These are phyloP conservation scores for Apaloderma vittatum DNA, from an alignment of 2,113 vertebrate species.

Conservation along the genomic window DNA sequence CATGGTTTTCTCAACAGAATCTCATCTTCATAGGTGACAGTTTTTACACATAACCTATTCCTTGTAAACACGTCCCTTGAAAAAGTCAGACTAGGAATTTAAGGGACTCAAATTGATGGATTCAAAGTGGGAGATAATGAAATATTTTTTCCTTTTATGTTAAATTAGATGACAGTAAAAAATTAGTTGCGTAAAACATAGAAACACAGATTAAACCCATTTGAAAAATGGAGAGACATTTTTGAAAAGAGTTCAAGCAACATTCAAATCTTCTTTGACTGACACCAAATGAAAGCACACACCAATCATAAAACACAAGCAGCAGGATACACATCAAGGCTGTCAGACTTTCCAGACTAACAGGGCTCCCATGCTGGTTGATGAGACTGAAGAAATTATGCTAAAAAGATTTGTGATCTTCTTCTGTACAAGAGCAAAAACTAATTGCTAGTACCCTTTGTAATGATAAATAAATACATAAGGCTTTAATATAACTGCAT, in stretches of 20 bases:
- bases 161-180: conserved; percentile 42
- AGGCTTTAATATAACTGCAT: neutral
- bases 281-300: neutral
- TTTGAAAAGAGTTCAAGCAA: conserved; percentile 3
- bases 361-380: conserved; percentile 8
- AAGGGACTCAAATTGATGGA: neutral
- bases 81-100: neutral
- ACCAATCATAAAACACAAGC: conserved; percentile 11
- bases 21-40: neutral
- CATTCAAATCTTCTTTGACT: neutral
- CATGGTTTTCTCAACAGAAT: neutral
- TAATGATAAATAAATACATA: neutral
- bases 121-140: neutral
- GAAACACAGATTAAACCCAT: neutral
- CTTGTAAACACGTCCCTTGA: neutral
- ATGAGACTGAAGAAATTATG: neutral
- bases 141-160: conserved; percentile 20
- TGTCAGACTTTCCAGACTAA: conserved; percentile 6
- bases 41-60: neutral
- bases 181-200: neutral
- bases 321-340: conserved; percentile 8
- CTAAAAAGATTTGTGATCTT: neutral
- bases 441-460: neutral
- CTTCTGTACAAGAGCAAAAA: neutral
- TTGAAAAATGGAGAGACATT: neutral